Percentiles rank a stretch among this genome's conserved stretches.
These are phyloP conservation scores for Calypte anna DNA, from an alignment of 2,113 vertebrate species.

Conservation along the genomic window DNA sequence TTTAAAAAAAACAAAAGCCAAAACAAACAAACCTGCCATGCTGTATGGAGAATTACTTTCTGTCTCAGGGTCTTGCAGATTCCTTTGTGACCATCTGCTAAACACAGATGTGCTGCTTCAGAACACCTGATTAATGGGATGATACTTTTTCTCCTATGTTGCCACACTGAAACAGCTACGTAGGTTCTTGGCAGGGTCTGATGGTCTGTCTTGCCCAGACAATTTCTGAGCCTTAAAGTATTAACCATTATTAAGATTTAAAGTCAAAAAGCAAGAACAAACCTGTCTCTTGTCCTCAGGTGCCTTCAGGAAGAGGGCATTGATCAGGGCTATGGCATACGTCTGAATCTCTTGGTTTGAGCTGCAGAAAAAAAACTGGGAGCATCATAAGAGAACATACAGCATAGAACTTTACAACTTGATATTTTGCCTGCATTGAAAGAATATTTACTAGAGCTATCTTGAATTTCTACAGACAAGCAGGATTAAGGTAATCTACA, in stretches of 20 bases:
- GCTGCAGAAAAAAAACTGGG: slow-evolving; percentile 75
- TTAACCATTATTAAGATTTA: neutral
- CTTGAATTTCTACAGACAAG: neutral
- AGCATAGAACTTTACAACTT: neutral
- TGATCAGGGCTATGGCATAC: slow-evolving; percentile 97
- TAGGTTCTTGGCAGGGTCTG: slow-evolving; percentile 5
- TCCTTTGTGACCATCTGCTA: neutral
- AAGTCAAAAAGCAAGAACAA: slow-evolving; percentile 57
- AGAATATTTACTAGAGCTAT: neutral
- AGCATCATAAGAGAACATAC: neutral
- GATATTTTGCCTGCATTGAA: neutral
- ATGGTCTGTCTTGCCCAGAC: neutral
- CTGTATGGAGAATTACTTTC: neutral
- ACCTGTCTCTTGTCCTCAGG: slow-evolving; percentile 98
- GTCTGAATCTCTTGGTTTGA: slow-evolving; percentile 99
- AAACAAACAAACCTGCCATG: neutral
- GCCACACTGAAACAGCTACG: neutral
- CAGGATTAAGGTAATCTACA: neutral
- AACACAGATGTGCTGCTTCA: neutral
- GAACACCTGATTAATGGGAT: neutral
- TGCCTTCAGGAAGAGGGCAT: slow-evolving; percentile 97
- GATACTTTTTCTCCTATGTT: neutral
- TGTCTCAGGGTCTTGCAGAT: neutral
- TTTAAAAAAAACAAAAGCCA: neutral
- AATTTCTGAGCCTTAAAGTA: slow-evolving; percentile 1